phyloP scores from a whole-genome alignment of 2,113 vertebrate genomes.

The Cottus gobio region DNA sequence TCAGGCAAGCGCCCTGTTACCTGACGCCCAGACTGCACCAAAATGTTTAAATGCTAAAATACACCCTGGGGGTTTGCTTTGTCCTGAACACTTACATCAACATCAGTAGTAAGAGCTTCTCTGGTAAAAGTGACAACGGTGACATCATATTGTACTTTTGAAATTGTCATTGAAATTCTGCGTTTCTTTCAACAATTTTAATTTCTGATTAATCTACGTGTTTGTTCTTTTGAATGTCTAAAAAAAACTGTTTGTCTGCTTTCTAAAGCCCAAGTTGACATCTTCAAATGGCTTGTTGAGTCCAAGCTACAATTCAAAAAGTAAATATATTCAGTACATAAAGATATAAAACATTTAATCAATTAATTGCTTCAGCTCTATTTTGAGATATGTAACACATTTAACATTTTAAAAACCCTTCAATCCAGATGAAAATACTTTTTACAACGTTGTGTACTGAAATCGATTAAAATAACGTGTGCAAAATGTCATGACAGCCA shows the following conservation, averaged over 20 bases:
- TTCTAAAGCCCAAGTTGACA: neutral
- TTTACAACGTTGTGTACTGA: neutral
- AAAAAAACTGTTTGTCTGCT: neutral
- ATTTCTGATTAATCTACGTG: neutral
- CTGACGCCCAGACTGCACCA: neutral
- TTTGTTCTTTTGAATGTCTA: neutral
- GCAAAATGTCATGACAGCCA: neutral
- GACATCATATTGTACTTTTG: neutral
- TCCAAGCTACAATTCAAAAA: neutral
- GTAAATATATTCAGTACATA: neutral
- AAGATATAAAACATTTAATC: neutral
- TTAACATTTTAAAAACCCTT: neutral
- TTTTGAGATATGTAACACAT: neutral
- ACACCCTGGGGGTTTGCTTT: neutral
- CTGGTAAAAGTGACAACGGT: neutral
- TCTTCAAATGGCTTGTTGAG: neutral
- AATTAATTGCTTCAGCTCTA: neutral
- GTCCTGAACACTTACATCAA: neutral
- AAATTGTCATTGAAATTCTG: neutral
- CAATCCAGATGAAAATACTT: neutral
- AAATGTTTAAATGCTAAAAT: neutral
- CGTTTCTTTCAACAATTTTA: neutral
- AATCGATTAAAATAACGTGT: neutral
- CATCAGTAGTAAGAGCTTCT: neutral
- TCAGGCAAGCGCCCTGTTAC: neutral